Evolutionary conservation across 2,888 invertebrate genomes (phyloP).

Genomic region (Harpagoxenus sublaevis): DNA sequence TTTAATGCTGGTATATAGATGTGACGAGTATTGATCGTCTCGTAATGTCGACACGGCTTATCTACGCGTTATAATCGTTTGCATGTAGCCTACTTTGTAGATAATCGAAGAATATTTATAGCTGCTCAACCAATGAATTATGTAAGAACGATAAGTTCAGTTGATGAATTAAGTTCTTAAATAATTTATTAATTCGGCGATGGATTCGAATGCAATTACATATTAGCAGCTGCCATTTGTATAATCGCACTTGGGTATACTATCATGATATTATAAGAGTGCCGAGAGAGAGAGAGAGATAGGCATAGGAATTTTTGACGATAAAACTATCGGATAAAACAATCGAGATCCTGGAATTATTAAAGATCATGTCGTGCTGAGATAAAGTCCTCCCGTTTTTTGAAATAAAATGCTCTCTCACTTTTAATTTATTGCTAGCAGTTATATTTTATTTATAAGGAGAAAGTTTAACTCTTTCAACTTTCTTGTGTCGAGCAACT

Average conservation of each 20-base stretch:
- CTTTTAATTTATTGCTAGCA: neutral
- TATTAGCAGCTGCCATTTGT: conserved; percentile 2
- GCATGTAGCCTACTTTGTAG: conserved; percentile 67
- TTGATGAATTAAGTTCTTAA: conserved; percentile 31
- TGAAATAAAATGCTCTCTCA: neutral
- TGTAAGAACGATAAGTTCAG: conserved; percentile 20
- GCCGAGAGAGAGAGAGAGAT: neutral
- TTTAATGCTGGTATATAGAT: conserved; percentile 37
- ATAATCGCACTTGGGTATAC: neutral
- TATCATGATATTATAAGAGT: neutral
- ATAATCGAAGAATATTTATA: conserved; percentile 66
- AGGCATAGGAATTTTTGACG: neutral
- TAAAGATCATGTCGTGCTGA: neutral
- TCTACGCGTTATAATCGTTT: conserved; percentile 58
- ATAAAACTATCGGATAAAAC: neutral
- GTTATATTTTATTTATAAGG: conserved; percentile 2
- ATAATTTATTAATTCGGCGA: conserved; percentile 31
- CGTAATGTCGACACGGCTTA: conserved; percentile 55
- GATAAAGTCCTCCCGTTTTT: neutral
- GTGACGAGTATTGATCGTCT: conserved; percentile 63
- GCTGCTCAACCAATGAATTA: conserved; percentile 29
- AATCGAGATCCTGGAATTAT: neutral
- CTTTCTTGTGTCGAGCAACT: neutral
- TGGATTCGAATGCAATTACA: conserved; percentile 7
- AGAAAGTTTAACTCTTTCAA: neutral